These are phyloP conservation scores for Eufriesea mexicana DNA, from an alignment of 1,140 invertebrate species.

Conservation along the genomic window DNA sequence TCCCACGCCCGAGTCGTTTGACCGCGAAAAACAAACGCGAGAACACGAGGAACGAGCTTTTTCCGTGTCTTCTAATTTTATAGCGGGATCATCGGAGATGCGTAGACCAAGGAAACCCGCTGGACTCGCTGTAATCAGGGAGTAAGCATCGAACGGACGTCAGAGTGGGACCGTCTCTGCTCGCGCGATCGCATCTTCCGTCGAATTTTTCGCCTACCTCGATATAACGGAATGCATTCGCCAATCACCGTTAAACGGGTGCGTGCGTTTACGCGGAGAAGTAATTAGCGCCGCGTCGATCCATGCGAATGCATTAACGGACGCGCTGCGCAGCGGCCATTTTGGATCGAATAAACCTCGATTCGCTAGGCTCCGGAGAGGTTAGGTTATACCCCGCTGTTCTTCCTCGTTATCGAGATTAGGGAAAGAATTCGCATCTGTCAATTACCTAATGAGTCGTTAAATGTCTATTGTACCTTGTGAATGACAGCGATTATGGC, in stretches of 20 bases:
- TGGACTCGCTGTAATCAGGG: not conserved
- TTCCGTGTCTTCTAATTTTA: not conserved
- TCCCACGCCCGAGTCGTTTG: conserved; percentile 27
- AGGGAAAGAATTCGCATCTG: too few species aligned
- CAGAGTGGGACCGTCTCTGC: not conserved
- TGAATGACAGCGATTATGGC: too few species aligned
- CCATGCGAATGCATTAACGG: conserved; percentile 11
- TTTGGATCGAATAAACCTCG: not conserved
- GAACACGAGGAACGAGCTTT: not conserved
- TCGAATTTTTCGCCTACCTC: conserved; percentile 29
- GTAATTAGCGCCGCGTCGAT: conserved; percentile 55
- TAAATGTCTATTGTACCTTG: too few species aligned
- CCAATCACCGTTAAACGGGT: conserved; percentile 57
- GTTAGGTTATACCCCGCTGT: too few species aligned
- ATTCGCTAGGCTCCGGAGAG: too few species aligned
- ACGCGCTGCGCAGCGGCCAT: not conserved
- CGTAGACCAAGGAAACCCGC: not conserved
- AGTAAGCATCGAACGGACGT: not conserved
- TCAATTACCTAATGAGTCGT: too few species aligned
- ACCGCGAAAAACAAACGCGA: not conserved
- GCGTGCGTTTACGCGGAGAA: conserved; percentile 34
- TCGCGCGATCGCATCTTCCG: conserved; percentile 21
- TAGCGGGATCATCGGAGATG: not conserved
- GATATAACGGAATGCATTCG: conserved; percentile 53
- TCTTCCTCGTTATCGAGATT: too few species aligned